These are phyloP conservation scores for Delia radicum DNA, from an alignment of 1,140 invertebrate genomes.

Conservation along the genomic window DNA sequence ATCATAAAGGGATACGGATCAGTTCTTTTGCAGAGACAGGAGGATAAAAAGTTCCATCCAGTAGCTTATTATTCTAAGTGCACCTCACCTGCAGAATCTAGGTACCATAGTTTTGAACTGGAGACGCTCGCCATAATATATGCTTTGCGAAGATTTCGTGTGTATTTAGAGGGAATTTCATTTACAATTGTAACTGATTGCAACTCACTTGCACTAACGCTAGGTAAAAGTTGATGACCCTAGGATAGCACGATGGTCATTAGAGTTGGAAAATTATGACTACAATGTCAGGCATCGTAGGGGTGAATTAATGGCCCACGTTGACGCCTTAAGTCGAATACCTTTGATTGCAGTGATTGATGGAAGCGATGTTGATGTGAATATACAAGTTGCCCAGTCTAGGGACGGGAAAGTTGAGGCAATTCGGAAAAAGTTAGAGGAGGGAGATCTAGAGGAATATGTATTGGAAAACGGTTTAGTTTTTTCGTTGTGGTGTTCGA, in stretches of 20 bases:
- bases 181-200: constrained; percentile 57
- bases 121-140: constrained; percentile 59
- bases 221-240: constrained; percentile 48
- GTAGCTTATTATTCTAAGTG: constrained; percentile 52
- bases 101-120: constrained; percentile 57
- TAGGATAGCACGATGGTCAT: constrained; percentile 48
- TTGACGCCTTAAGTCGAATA: constrained; percentile 35
- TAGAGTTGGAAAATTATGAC: constrained; percentile 30
- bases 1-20: constrained; percentile 39
- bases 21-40: constrained; percentile 48
- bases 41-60: constrained; percentile 41
- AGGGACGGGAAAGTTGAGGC: not conserved
- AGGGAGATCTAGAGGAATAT: not conserved
- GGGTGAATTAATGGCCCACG: constrained; percentile 41
- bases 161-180: constrained; percentile 56
- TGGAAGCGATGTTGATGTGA: constrained; percentile 12
- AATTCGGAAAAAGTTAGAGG: constrained; percentile 8
- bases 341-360: not conserved
- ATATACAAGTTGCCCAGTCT: constrained; percentile 10
- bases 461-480: constrained; percentile 20
- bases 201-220: constrained; percentile 46
- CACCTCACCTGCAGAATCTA: constrained; percentile 51
- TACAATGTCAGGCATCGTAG: constrained; percentile 27
- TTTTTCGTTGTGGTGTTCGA: not conserved
- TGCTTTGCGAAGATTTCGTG: constrained; percentile 57